phyloP scores from a whole-genome alignment of 2,888 invertebrate species.

The Doris montereyensis region DNA sequence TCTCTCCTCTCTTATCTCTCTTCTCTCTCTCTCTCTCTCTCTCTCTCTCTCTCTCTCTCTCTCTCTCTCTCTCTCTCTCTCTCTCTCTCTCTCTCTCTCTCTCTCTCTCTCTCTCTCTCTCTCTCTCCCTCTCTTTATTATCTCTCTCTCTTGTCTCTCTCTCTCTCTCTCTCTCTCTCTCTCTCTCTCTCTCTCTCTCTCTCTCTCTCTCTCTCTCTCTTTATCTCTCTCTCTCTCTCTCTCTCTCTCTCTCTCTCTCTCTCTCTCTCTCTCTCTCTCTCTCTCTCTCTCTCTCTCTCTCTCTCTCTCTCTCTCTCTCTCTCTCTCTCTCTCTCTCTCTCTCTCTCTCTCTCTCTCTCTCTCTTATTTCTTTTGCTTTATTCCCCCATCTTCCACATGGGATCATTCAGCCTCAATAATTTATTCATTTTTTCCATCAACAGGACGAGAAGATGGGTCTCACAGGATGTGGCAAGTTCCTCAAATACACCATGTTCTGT shows the following conservation, averaged over 20 bases:
- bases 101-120: background rate
- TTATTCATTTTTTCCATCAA: too few species aligned
- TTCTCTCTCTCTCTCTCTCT: constrained; percentile 14
- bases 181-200: background rate
- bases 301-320: background rate
- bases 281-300: constrained; percentile 5
- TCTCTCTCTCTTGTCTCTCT: too few species aligned
- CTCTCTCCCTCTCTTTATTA: background rate
- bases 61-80: constrained; percentile 26
- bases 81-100: background rate
- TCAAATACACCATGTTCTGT: constrained; percentile 66
- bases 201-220: constrained; percentile 16
- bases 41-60: constrained; percentile 20
- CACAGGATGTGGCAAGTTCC: constrained; percentile 59
- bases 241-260: constrained; percentile 9
- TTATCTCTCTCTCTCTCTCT: background rate
- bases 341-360: background rate
- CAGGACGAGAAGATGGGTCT: constrained; percentile 58
- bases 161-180: background rate
- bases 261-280: constrained; percentile 23
- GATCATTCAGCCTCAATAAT: background rate
- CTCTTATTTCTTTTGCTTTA: background rate
- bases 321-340: background rate
- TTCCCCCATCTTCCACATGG: background rate
- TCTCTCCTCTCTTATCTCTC: too few species aligned